Conservation (phyloP, 2,113 vertebrate genomes). For the Delphinus delphis region DNA sequence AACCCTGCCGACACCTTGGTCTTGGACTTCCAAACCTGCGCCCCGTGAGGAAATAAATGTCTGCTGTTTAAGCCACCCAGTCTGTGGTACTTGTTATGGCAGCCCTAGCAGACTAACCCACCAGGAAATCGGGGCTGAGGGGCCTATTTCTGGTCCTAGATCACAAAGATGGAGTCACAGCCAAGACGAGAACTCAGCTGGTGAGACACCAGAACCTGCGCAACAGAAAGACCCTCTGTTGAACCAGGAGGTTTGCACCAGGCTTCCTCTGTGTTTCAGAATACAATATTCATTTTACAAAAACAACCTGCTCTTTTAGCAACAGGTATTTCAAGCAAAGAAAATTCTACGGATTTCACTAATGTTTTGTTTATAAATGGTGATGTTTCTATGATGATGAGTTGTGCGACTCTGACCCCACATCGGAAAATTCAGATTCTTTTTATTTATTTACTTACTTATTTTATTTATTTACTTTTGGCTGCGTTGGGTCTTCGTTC, state of each 20-base stretch:
- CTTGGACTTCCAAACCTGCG: background rate
- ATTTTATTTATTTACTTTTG: too few relatives aligned
- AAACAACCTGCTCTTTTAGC: constrained; percentile 49
- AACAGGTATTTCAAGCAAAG: constrained; percentile 4
- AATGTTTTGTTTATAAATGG: background rate
- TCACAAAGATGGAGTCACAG: background rate
- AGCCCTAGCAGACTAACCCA: background rate
- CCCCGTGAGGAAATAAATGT: background rate
- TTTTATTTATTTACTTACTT: too few relatives aligned
- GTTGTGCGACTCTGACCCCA: background rate
- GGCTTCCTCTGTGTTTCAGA: background rate
- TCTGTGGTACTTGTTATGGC: background rate
- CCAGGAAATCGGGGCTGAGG: background rate
- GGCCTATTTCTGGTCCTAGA: background rate
- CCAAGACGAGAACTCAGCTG: background rate
- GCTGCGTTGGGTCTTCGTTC: too few relatives aligned
- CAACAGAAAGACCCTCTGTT: background rate
- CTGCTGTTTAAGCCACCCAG: background rate
- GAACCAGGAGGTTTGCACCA: background rate
- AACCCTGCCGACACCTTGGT: background rate
- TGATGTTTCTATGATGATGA: background rate
- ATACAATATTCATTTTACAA: background rate
- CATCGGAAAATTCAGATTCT: background rate
- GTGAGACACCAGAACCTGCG: background rate
- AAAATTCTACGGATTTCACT: background rate